Percentiles rank a stretch among this genome's conserved stretches.
These are phyloP conservation scores for Stratiomys singularior DNA, from an alignment of 2,888 invertebrate species.

Conservation along the genomic window DNA sequence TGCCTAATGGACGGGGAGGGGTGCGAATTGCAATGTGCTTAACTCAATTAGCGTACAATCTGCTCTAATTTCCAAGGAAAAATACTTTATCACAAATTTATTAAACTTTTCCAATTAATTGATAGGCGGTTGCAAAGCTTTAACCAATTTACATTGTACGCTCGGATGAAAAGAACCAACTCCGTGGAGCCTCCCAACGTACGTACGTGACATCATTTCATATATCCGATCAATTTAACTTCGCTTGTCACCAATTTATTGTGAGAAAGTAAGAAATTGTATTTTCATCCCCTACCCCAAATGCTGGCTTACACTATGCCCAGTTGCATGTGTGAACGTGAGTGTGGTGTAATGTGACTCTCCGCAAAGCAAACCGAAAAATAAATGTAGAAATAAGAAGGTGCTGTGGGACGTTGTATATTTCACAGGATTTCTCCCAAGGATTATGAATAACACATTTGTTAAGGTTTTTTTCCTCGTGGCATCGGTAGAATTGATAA, in stretches of 20 bases:
- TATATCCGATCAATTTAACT: constrained; percentile 27
- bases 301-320: neutral
- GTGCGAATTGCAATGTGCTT: neutral
- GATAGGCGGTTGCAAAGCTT: constrained; percentile 1
- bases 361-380: neutral
- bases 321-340: neutral
- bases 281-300: neutral
- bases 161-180: neutral
- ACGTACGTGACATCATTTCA: constrained; percentile 39
- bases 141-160: constrained; percentile 4
- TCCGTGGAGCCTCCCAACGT: neutral
- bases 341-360: neutral
- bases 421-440: constrained; percentile 27
- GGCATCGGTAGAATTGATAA: constrained; percentile 33
- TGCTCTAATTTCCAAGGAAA: neutral
- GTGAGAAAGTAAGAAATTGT: constrained; percentile 36
- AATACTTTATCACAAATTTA: constrained; percentile 3
- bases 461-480: constrained; percentile 23
- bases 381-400: neutral
- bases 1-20: neutral
- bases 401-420: constrained; percentile 21
- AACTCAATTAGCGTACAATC: neutral
- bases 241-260: constrained; percentile 42
- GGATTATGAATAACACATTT: constrained; percentile 42
- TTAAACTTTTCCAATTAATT: constrained; percentile 45